Percentiles rank a stretch among this genome's conserved stretches.
Conservation (phyloP, 2,113 vertebrate species). For the Macrotis lagotis region DNA sequence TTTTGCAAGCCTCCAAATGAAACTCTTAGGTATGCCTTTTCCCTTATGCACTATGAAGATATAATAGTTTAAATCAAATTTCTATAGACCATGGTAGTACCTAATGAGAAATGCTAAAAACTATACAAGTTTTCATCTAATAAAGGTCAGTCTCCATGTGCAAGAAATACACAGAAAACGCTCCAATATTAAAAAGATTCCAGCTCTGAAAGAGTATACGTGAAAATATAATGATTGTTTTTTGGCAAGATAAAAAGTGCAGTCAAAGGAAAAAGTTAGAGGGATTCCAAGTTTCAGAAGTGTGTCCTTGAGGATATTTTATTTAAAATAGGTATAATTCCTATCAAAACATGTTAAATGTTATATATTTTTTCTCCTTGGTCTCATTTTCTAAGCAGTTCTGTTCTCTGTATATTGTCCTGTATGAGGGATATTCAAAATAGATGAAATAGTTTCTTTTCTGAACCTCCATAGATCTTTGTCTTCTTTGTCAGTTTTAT, state of each 20-base stretch:
- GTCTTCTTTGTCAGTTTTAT: slow-evolving; percentile 66
- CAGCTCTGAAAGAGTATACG: background rate
- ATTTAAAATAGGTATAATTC: background rate
- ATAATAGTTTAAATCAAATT: slow-evolving; percentile 7
- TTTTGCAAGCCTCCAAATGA: background rate
- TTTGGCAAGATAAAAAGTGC: slow-evolving; percentile 8
- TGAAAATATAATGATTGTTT: background rate
- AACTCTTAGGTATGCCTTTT: background rate
- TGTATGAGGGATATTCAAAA: slow-evolving; percentile 56
- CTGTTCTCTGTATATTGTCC: slow-evolving; percentile 59
- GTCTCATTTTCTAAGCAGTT: background rate
- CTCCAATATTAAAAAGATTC: background rate
- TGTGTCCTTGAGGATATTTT: background rate
- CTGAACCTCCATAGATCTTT: slow-evolving; percentile 65
- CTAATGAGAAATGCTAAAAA: slow-evolving; percentile 28
- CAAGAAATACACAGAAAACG: background rate
- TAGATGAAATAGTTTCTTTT: slow-evolving; percentile 63
- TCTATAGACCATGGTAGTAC: background rate
- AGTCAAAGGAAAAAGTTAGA: background rate
- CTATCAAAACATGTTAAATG: background rate
- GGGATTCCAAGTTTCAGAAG: background rate
- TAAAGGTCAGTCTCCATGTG: background rate
- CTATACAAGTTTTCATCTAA: background rate
- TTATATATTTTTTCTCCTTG: background rate
- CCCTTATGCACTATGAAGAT: slow-evolving; percentile 2